Evolutionary conservation across 1,140 invertebrate genomes (phyloP), one percentile per base, ranked within the genome.

Genomic region (Oreohelix idahoensis): DNA sequence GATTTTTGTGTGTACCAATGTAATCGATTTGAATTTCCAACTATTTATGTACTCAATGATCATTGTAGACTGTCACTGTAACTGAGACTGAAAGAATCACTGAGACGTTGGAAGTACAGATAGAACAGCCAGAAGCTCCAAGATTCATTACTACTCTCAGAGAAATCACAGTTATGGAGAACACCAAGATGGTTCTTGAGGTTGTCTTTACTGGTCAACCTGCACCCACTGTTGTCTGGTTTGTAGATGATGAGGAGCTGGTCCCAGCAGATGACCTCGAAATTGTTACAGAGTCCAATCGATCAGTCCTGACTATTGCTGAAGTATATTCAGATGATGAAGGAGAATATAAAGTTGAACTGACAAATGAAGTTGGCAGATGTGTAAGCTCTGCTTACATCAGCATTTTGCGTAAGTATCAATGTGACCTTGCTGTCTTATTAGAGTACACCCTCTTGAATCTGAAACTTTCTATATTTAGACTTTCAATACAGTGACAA

Each of bases 281-380:
- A 38, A 87, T 92, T 38, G 87, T 87, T 11, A 87, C 88, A 66
- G 86, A 90, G 35, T 81, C 89, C 42, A 85, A 87, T 32, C 86
- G 80, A 36, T 89, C 89, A 66, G 81, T 87, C 32, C 84, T 92
- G 39, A 85, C 86, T n/a, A 89, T 93, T n/a, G 74, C 82, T 17
- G 88, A 92, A 49, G 89, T 91, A 11, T 89, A 91, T 66, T 83
- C 89, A 13, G 90, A 92, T 83, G 91, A 93, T 84, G 88, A 90
- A 84, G 92, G 91, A 32, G 88, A 90, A 81, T 93, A 93, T 82
- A 88, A 87, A 77, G 86, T 92, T 15, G 90, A 91, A 76, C 87
- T 88, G 17, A 84, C 77, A 69, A 93, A 92, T 83, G 86, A 90
- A 39, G 88, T 85, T 79, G 92, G 92, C n/a, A 87, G 87, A 35